Conservation (phyloP, 2,888 invertebrate species). For the Heteropelma amictum region DNA sequence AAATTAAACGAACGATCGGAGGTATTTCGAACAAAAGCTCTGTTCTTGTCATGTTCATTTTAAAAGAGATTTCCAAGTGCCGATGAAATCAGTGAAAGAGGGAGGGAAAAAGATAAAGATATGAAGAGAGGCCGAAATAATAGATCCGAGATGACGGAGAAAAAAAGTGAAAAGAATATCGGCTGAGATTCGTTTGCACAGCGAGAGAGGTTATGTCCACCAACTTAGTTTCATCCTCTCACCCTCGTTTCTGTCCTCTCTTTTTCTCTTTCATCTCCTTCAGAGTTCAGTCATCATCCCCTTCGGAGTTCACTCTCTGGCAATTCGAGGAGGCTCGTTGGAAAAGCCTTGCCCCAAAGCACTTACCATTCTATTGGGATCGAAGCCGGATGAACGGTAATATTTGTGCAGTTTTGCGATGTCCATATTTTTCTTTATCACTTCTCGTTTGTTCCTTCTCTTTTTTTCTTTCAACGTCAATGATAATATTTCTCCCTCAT, state of each 20-base stretch:
- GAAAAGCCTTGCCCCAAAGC: neutral
- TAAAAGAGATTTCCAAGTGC: neutral
- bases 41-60: too few relatives aligned
- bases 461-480: neutral
- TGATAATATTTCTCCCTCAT: neutral
- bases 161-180: conserved; percentile 32
- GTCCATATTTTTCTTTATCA: conserved; percentile 63
- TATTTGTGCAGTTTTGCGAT: conserved; percentile 63
- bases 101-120: neutral
- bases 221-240: too few relatives aligned
- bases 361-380: conserved; percentile 55
- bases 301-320: conserved; percentile 21
- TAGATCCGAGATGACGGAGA: neutral
- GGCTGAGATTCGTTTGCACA: conserved; percentile 54
- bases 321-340: conserved; percentile 41
- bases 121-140: neutral
- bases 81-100: neutral
- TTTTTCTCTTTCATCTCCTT: neutral
- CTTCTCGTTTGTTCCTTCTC: neutral
- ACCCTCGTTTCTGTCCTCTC: too few relatives aligned
- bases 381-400: conserved; percentile 62
- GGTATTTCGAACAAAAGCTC: too few relatives aligned
- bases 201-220: conserved; percentile 48
- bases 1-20: conserved; percentile 37
- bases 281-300: conserved; percentile 8